Percentiles rank a stretch among this genome's conserved stretches.
phyloP scores from a whole-genome alignment of 2,113 vertebrate species.

The Poicephalus meyeri region DNA sequence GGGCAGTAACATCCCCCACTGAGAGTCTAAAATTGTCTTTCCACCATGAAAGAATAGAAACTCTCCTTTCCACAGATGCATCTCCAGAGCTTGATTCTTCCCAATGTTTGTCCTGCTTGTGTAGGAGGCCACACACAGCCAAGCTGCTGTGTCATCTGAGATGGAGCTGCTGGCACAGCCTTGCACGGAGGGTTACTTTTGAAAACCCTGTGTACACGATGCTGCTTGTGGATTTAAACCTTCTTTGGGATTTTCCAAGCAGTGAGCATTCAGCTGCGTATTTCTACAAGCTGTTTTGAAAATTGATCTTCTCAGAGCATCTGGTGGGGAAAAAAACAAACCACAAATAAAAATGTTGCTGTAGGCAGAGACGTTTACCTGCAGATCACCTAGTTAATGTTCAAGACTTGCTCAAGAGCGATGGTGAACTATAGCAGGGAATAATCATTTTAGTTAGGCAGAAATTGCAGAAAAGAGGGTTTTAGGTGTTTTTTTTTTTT shows the following conservation, averaged over 20 bases:
- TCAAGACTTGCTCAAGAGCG: not conserved
- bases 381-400: not conserved
- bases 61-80: not conserved
- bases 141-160: not conserved
- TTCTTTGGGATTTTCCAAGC: not conserved
- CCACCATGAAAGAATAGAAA: not conserved
- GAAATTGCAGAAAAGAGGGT: not conserved
- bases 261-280: not conserved
- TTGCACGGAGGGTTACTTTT: not conserved
- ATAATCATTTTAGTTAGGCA: not conserved
- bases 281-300: not conserved
- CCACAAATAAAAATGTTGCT: not conserved
- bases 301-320: not conserved
- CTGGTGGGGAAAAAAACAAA: not conserved
- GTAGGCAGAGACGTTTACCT: not conserved
- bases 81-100: not conserved
- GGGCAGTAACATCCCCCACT: constrained; percentile 34
- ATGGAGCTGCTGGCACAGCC: not conserved
- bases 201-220: not conserved
- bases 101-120: not conserved
- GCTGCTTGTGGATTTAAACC: not conserved
- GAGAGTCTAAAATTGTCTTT: constrained; percentile 28
- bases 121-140: not conserved
- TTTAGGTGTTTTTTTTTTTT: not conserved
- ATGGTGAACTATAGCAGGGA: not conserved